These are phyloP conservation scores for Leucozona laternaria DNA, from an alignment of 2,888 invertebrate species.

Conservation along the genomic window DNA sequence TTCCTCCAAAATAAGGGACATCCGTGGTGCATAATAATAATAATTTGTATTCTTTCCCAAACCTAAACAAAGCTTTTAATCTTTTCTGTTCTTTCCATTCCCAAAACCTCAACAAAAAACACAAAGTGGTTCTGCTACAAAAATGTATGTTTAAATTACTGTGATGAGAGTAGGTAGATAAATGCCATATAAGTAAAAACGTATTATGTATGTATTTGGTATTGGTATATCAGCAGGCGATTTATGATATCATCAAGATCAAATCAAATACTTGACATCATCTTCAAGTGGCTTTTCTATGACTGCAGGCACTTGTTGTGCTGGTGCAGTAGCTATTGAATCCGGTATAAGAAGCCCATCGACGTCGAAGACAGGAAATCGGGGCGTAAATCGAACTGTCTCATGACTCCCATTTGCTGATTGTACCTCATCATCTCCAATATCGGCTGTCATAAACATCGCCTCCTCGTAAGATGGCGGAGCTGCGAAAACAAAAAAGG, in stretches of 20 bases:
- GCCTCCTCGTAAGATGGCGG: conserved; percentile 83
- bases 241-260: background rate
- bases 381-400: conserved; percentile 80
- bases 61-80: no score
- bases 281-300: conserved; percentile 15
- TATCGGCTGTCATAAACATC: conserved; percentile 81
- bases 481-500: conserved; percentile 78
- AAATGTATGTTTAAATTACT: background rate
- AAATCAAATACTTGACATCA: conserved; percentile 57
- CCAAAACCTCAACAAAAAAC: background rate
- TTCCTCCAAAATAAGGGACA: no score
- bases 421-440: conserved; percentile 80
- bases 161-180: background rate
- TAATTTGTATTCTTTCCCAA: no score
- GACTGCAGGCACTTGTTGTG: background rate
- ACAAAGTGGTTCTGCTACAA: background rate
- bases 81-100: no score
- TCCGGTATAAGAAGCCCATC: conserved; percentile 74
- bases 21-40: no score
- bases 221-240: background rate
- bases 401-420: conserved; percentile 78
- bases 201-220: background rate
- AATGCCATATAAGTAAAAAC: background rate
- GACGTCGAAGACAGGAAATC: conserved; percentile 82
- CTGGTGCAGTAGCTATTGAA: background rate